phyloP scores from a whole-genome alignment of 2,888 invertebrate species.

The Leptothorax acervorum region DNA sequence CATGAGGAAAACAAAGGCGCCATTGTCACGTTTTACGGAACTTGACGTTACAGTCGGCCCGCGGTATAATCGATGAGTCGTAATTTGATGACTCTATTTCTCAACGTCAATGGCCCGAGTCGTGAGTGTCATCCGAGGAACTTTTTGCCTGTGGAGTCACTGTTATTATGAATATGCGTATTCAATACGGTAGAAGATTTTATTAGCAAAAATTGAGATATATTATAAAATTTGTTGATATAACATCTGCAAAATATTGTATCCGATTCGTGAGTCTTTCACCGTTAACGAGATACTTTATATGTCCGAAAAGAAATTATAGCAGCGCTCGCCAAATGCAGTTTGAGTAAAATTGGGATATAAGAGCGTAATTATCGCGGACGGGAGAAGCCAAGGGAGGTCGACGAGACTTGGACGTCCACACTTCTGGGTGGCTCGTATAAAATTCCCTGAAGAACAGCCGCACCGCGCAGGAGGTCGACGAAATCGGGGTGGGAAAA shows the following conservation, averaged over 20 bases:
- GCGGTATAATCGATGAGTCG: conserved; percentile 59
- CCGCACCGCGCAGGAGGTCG: conserved; percentile 45
- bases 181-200: not conserved
- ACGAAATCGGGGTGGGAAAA: conserved; percentile 49
- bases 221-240: conserved; percentile 3
- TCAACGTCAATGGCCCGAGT: conserved; percentile 2
- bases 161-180: not conserved
- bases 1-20: conserved; percentile 68
- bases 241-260: conserved; percentile 2
- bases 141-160: not conserved
- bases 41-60: conserved; percentile 40
- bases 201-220: not conserved
- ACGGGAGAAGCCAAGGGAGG: not conserved
- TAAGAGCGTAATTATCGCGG: conserved; percentile 34
- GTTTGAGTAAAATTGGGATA: conserved; percentile 26
- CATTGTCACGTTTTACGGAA: conserved; percentile 62
- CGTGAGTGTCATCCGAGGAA: not conserved
- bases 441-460: conserved; percentile 38
- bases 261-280: not conserved
- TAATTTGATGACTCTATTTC: conserved; percentile 67
- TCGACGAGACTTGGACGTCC: not conserved
- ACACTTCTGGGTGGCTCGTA: conserved; percentile 48
- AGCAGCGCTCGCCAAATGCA: not conserved
- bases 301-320: conserved; percentile 1
- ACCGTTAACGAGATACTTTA: not conserved